Evolutionary conservation across 2,797 vertebrate genomes (phyloP), one percentile per base, ranked within the genome.

Genomic region (Meriones psammophilus): DNA sequence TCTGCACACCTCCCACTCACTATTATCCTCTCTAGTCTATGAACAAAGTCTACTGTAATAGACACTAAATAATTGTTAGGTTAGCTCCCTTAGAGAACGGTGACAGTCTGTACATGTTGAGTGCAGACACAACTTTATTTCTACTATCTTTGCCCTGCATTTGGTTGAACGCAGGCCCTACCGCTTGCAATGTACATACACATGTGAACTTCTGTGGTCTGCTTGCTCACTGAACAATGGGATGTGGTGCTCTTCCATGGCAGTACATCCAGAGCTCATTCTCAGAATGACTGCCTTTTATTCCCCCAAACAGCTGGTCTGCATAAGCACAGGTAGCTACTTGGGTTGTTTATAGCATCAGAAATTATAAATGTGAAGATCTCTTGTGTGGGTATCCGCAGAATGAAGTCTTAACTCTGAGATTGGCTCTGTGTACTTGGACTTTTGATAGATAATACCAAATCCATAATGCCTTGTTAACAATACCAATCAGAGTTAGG

Each of bases 361-460:
- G 10, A 26, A 74, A 50, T 77, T 56, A 39, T 15, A 88, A 92
- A 81, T 8, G 84, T 73, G 56, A 36, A 60, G 62, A 39, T 88
- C 74, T 90, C 77, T 92, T 69, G 4, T 66, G 36, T 66, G 8
- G 76, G 26, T 42, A 2, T 81, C 30, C 71, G 42, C 84, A 80
- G 13, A 2, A 30, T 62, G 28, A 74, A 87, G 28, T 66, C 71
- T 66, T 78, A 24, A 33, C 39, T 89, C 56, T 77, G 20, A 14
- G 74, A 71, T 2, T 89, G 46, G 64, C 28, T 89, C 50, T 42
- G 17, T 39, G 46, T 14, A 36, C 30, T 81, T 95, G 60, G 36
- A 81, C 50, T 92, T 92, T 89, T 94, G 17, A 77, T 50, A 83
- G 73, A 39, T 77, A 71, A 86, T 50, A 50, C 12, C 64, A 85